Evolutionary conservation across 2,113 vertebrate genomes (phyloP), one percentile per base, ranked within the genome.

Genomic region (Seriola rivoliana): DNA sequence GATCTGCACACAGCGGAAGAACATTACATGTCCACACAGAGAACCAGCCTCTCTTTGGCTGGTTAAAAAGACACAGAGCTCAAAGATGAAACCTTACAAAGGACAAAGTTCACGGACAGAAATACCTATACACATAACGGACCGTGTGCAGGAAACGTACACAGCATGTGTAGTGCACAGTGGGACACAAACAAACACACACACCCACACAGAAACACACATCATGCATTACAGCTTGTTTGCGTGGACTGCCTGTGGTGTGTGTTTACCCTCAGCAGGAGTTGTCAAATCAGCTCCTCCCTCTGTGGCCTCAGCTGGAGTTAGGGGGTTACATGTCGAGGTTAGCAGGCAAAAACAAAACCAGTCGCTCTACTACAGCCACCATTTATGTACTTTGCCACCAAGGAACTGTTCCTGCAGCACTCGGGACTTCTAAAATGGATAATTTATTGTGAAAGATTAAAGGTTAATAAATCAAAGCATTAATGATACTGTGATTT

Each of bases 201-300:
- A 55, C 55, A 55, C 29, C 2, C 55, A 55, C 55, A 57, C 36
- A 55, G 23, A 75, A 29, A 77, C 66, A 85, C 29, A 48, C 58
- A 36, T 44, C 46, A 58, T 62, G 52, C 71, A 76, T 60, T 34
- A 44, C 50, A 63, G 68, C 42, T 29, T 62, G 64, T 71, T 48
- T 57, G 44, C 69, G 34, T 63, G 44, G 0, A 48, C 57, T 3
- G 1, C 71, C 32, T 16, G 55, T 16, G 50, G 81, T 78, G 68
- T 75, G 44, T 60, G 85, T 86, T 85, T 87, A 80, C 84, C 70
- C 23, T 78, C 74, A 59, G 86, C 13, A 8, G 71, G 66, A 71
- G 76, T 7, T 19, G 71, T 46, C 3, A 2, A 48, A 8, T 48
- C 54, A 17, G 52, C 44, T 78, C 25, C 5, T n/a, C 84, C 75